A percentile compares a stretch with the other conserved stretches of the same genome.
phyloP scores from a whole-genome alignment of 2,113 vertebrate species.

The Regulus satrapa region DNA sequence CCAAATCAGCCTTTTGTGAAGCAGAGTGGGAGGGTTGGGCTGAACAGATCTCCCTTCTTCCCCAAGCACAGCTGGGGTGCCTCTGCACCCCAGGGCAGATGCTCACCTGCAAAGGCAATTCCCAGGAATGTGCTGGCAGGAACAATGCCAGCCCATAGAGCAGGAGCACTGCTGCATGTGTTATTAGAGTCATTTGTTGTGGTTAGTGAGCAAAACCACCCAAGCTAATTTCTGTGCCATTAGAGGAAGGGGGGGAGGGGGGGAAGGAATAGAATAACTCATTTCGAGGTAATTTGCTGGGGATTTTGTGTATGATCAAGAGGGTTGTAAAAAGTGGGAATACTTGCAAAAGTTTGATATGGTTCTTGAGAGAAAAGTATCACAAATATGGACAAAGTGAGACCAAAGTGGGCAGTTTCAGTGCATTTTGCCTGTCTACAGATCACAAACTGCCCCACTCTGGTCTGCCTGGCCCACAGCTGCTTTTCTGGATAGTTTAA shows the following conservation, averaged over 20 bases:
- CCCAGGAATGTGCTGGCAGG: background rate
- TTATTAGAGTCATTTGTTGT: background rate
- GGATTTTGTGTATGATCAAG: background rate
- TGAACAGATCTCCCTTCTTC: background rate
- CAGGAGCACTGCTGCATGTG: fast-evolving
- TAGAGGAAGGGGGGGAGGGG: background rate
- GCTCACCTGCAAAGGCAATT: background rate
- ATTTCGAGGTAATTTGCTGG: background rate
- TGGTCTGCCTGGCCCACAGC: background rate
- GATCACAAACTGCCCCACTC: background rate
- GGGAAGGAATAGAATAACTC: background rate
- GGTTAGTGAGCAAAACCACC: background rate
- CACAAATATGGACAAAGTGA: background rate
- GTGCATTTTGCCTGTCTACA: background rate
- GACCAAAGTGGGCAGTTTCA: background rate
- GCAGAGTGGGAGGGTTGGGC: background rate
- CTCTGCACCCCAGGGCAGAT: background rate
- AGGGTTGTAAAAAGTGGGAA: background rate
- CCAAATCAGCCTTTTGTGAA: background rate
- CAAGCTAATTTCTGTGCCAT: background rate
- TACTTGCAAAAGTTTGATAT: background rate
- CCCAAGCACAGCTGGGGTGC: background rate
- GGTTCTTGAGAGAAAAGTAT: background rate
- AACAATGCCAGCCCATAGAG: background rate
- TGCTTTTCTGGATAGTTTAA: background rate